Conservation (phyloP, 2,888 invertebrate species). For the Synanthedon tipuliformis region DNA sequence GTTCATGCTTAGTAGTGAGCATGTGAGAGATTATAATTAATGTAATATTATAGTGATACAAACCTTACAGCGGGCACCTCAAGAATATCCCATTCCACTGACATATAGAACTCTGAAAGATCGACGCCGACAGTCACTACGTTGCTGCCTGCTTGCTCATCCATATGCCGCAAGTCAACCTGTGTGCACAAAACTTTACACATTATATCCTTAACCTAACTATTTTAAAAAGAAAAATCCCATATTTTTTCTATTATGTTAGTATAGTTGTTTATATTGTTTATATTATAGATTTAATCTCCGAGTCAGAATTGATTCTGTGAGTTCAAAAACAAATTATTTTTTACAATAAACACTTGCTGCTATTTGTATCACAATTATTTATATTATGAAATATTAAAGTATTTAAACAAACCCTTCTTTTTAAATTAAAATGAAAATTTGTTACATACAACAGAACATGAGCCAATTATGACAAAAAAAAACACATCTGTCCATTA, state of each 20-base stretch:
- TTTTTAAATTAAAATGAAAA: no score
- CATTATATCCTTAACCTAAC: no score
- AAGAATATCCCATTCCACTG: conserved; percentile 98
- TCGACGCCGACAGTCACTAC: conserved; percentile 95
- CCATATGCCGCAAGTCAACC: conserved; percentile 94
- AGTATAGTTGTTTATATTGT: no score
- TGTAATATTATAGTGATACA: conserved; percentile 15
- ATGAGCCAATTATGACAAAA: neutral
- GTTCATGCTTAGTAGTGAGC: neutral
- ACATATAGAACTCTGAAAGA: conserved; percentile 97
- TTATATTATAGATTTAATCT: no score
- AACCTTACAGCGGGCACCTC: conserved; percentile 94
- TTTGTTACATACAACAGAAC: neutral
- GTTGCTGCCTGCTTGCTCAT: conserved; percentile 89
- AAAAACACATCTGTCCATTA: neutral
- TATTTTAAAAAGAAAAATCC: conserved; percentile 6
- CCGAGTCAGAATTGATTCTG: no score
- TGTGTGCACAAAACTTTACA: conserved; percentile 41
- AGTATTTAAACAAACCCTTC: no score
- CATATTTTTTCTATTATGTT: no score
- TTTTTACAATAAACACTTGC: no score
- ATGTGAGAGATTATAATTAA: neutral
- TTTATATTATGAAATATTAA: no score
- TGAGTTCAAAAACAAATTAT: no score
- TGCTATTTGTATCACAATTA: no score